phyloP scores from a whole-genome alignment of 2,113 vertebrate species.

The Brevimyrus niger region DNA sequence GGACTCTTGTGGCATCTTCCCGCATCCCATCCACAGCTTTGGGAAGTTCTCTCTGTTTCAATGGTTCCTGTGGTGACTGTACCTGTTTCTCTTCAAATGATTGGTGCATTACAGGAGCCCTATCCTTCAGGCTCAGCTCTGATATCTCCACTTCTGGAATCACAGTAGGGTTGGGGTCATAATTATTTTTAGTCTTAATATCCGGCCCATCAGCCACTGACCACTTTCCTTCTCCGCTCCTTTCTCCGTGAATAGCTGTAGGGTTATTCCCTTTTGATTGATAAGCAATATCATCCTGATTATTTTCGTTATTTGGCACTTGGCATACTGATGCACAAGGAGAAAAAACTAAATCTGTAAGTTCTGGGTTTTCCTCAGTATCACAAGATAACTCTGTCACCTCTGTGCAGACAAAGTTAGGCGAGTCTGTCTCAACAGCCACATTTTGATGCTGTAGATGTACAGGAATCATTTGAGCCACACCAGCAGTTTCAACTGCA shows the following conservation, averaged over 20 bases:
- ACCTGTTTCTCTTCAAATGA: slow-evolving; percentile 8
- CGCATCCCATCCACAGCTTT: neutral
- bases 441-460: slow-evolving; percentile 13
- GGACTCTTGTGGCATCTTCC: slow-evolving; percentile 12
- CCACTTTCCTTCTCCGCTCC: neutral
- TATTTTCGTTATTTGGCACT: neutral
- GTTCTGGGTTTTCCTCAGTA: slow-evolving; percentile 12
- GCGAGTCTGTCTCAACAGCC: slow-evolving; percentile 4
- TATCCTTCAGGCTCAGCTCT: neutral
- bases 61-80: neutral
- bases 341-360: neutral
- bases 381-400: slow-evolving; percentile 14
- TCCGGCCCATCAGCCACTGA: neutral
- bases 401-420: slow-evolving; percentile 15
- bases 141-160: slow-evolving; percentile 16
- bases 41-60: neutral
- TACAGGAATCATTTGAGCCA: neutral
- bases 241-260: slow-evolving; percentile 11
- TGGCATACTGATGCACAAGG: neutral
- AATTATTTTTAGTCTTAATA: neutral
- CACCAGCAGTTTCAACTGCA: neutral
- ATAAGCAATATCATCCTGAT: neutral
- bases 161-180: slow-evolving; percentile 4
- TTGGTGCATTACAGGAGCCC: neutral
- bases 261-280: neutral